A percentile compares a stretch with the other conserved stretches of the same genome.
Conservation (phyloP, 1,140 invertebrate species). For the Cyphomyrmex costatus region DNA sequence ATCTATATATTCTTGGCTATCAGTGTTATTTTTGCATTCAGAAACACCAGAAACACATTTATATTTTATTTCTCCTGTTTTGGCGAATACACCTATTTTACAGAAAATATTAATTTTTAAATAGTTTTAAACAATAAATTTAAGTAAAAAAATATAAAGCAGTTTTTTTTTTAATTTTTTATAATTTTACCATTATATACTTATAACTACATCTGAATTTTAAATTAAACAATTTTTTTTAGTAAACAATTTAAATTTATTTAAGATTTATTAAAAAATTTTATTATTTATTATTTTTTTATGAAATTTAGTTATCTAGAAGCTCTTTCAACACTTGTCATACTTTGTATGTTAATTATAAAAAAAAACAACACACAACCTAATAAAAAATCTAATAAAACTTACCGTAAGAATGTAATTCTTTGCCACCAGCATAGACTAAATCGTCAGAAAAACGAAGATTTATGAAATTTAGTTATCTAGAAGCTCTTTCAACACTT, state of each 20-base stretch:
- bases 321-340: neutral
- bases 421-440: conserved; percentile 94
- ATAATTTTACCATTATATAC: neutral
- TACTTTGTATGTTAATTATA: conserved; percentile 6
- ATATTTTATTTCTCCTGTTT: conserved; percentile 90
- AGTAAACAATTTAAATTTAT: neutral
- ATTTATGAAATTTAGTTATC: neutral
- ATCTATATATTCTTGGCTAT: conserved; percentile 82
- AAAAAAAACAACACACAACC: neutral
- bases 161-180: neutral
- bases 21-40: conserved; percentile 90
- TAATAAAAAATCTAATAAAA: neutral
- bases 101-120: conserved; percentile 48
- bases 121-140: conserved; percentile 23
- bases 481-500: neutral
- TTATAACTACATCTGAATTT: neutral
- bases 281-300: neutral
- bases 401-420: conserved; percentile 89
- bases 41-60: conserved; percentile 89
- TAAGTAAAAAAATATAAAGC: neutral
- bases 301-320: neutral
- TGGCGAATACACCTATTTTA: conserved; percentile 90
- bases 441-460: conserved; percentile 94
- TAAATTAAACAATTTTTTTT: conserved; percentile 14
- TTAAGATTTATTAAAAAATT: neutral